phyloP scores from a whole-genome alignment of 2,888 invertebrate genomes.

The Ceriagrion tenellum region DNA sequence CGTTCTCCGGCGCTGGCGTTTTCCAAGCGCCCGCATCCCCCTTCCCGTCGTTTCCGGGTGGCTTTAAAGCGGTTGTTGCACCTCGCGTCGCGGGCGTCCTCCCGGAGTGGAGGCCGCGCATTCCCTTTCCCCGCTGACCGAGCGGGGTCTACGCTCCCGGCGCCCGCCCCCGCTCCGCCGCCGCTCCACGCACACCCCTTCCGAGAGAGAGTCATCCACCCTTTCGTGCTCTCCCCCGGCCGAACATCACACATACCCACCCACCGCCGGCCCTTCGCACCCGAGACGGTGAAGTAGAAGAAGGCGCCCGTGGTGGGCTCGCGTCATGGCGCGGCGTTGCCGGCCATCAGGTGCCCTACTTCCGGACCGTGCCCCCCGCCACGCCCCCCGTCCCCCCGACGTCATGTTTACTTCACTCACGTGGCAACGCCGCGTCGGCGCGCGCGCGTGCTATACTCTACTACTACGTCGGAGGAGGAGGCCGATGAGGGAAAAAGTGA shows the following conservation, averaged over 20 bases:
- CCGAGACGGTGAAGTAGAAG: constrained; percentile 52
- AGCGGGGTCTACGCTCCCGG: constrained; percentile 28
- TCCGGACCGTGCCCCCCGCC: constrained; percentile 69
- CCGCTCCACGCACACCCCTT: constrained; percentile 15
- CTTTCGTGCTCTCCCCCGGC: background rate
- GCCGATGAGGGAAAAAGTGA: constrained; percentile 78
- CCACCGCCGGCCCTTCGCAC: constrained; percentile 38
- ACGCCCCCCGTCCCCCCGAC: constrained; percentile 43
- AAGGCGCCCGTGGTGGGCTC: constrained; percentile 68
- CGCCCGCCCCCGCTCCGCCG: background rate
- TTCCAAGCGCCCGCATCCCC: background rate
- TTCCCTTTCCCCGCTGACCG: constrained; percentile 13
- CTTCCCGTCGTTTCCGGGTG: background rate
- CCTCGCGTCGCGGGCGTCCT: background rate
- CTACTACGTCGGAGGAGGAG: constrained; percentile 73
- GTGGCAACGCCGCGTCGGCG: constrained; percentile 61
- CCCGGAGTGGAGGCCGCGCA: background rate
- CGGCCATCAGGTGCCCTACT: constrained; percentile 68
- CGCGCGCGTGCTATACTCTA: constrained; percentile 67
- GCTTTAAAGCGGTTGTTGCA: constrained; percentile 36
- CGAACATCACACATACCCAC: background rate
- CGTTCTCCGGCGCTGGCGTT: background rate
- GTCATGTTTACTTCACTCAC: constrained; percentile 54
- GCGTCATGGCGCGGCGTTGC: constrained; percentile 69
- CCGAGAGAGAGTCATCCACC: constrained; percentile 8